Evolutionary conservation across 2,113 vertebrate species (phyloP), one percentile per base, ranked within the genome.

Genomic region (Leptodactylus fuscus): DNA sequence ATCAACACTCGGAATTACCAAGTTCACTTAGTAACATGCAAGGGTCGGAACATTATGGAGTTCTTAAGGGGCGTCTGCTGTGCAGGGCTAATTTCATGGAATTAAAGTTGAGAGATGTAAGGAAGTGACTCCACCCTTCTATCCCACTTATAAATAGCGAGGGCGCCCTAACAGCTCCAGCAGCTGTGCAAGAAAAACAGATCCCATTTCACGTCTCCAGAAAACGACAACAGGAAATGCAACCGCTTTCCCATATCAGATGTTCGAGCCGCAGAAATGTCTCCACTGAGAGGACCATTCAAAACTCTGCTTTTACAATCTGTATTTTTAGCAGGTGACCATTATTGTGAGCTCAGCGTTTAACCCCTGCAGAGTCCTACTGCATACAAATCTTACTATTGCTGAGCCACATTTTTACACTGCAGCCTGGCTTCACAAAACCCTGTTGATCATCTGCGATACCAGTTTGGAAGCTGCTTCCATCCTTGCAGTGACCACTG

Each of bases 101-200:
- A 34, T 75, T 46, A 29, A 1, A 51, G 51, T 24, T 18, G 29
- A 58, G 51, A 58, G 76, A 55, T 79, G 49, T 22, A 55, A 78
- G 76, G 74, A 79, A 79, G 20, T 34, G 22, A 24, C 51, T 38
- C 51, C 76, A 55, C 76, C 51, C 76, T 24, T 11, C 32, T 5
- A 2, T 38, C 29, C 48, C 32, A 27, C 36, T 79, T 58, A 79
- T 55, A 79, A 79, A 79, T 79, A 79, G 76, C 20, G 32, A 12
- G 29, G 49, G 51, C 51, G 16, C 51, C 34, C 48, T 79, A 41
- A 79, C 32, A 12, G 76, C 32, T 32, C 29, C 49, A 83, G 46
- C 81, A 83, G 81, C 65, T 82, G 81, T 41, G 65, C 67, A 46
- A 71, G 81, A 49, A 82, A 82, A 82, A 82, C 62, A 82, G 81